Evolutionary conservation across 2,888 invertebrate genomes (phyloP).

Genomic region (Torymus auratus): DNA sequence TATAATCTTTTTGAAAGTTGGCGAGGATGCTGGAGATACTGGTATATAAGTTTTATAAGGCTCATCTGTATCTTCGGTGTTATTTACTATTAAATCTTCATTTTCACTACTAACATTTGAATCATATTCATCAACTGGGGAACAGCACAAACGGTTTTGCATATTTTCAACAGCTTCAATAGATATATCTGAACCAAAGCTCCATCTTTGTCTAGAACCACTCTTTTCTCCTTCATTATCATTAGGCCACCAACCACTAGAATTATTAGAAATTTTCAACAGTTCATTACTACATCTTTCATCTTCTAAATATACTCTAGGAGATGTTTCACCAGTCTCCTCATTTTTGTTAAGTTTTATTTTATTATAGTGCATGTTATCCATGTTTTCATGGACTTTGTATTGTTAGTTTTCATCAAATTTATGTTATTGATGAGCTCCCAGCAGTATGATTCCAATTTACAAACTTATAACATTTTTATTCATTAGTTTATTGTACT

Average conservation of each 20-base stretch:
- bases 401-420: constrained; percentile 14
- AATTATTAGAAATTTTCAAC: constrained; percentile 15
- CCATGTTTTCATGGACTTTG: constrained; percentile 46
- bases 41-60: constrained; percentile 52
- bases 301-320: constrained; percentile 34
- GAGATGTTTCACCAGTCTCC: constrained; percentile 1
- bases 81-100: constrained; percentile 58
- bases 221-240: constrained; percentile 46
- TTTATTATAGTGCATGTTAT: constrained; percentile 39
- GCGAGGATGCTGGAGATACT: constrained; percentile 48
- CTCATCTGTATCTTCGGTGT: constrained; percentile 51
- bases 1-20: constrained; percentile 45
- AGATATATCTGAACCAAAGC: constrained; percentile 58
- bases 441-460: not conserved
- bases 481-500: constrained; percentile 9
- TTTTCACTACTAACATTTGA: constrained; percentile 56
- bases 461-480: not conserved
- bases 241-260: constrained; percentile 44
- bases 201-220: constrained; percentile 57
- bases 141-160: constrained; percentile 58
- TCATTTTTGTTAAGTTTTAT: constrained; percentile 24
- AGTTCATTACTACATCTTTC: constrained; percentile 38
- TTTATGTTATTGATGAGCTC: not conserved
- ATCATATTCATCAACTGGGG: constrained; percentile 59
- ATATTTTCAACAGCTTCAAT: constrained; percentile 53